Percentiles rank a stretch among this genome's conserved stretches.
These are phyloP conservation scores for Subanguina moxae DNA, from an alignment of 1,140 invertebrate genomes.

Conservation along the genomic window DNA sequence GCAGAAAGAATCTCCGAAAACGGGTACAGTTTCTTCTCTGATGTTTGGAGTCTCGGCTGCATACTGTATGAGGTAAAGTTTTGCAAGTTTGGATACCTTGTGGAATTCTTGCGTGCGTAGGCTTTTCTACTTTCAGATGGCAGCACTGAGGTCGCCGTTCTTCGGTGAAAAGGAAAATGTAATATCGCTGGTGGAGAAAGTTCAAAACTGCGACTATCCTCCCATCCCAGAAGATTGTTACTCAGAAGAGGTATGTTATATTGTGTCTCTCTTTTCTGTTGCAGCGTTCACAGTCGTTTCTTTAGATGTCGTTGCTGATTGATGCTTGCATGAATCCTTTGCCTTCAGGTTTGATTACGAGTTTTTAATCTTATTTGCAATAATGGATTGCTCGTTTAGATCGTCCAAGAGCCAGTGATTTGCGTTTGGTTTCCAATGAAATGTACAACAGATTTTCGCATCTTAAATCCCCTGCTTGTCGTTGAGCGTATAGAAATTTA, in stretches of 20 bases:
- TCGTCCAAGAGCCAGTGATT: too few species aligned
- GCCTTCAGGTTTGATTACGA: too few species aligned
- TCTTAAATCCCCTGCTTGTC: too few species aligned
- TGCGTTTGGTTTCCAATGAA: too few species aligned
- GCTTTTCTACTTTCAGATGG: conserved; percentile 17
- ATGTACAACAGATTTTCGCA: too few species aligned
- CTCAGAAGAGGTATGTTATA: conserved; percentile 10
- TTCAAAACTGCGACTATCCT: conserved; percentile 19
- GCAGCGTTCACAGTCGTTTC: background rate
- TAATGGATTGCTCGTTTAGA: too few species aligned
- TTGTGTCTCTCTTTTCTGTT: background rate
- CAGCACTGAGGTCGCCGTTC: conserved; percentile 24
- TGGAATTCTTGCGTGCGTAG: background rate
- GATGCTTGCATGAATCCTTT: conserved; percentile 8
- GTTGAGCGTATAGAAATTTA: too few species aligned
- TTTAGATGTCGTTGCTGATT: conserved; percentile 3
- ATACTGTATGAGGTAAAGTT: conserved; percentile 41
- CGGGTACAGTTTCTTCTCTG: conserved; percentile 17
- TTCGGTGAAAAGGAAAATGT: conserved; percentile 27
- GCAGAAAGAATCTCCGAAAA: conserved; percentile 25
- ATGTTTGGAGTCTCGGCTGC: conserved; percentile 33
- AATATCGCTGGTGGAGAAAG: conserved; percentile 18
- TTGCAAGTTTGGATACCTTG: too few species aligned
- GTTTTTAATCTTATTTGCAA: too few species aligned
- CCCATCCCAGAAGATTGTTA: conserved; percentile 25